A percentile compares a stretch with the other conserved stretches of the same genome.
Conservation (phyloP, 2,888 invertebrate genomes). For the Aphodius sticticus region DNA sequence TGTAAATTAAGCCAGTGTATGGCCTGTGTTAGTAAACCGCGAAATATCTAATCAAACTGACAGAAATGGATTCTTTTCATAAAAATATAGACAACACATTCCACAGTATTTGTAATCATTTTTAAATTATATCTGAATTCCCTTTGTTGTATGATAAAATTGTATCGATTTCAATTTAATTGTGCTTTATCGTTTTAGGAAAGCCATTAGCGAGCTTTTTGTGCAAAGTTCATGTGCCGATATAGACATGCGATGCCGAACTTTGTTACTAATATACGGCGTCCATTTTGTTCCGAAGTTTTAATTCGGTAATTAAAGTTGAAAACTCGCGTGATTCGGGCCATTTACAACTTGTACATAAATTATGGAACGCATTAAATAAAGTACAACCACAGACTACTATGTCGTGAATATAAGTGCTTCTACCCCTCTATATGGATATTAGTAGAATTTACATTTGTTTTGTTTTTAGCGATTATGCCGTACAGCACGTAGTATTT, state of each 20-base stretch:
- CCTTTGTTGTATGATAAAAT: background rate
- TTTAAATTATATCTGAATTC: no score
- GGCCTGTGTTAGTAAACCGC: background rate
- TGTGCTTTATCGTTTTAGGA: background rate
- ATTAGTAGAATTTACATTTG: background rate
- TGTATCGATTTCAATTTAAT: background rate
- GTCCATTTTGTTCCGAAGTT: background rate
- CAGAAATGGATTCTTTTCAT: background rate
- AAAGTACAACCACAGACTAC: constrained; percentile 4
- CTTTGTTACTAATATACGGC: constrained; percentile 4
- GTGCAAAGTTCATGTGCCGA: background rate
- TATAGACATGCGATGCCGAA: constrained; percentile 4
- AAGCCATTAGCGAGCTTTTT: constrained; percentile 4
- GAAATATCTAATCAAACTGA: constrained; percentile 4
- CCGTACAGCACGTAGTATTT: no score
- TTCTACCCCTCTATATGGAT: background rate
- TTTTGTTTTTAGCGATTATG: background rate
- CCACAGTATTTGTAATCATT: no score
- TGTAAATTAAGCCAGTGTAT: constrained; percentile 27
- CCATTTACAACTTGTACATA: background rate
- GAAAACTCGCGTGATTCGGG: background rate
- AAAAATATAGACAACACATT: background rate
- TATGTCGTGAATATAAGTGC: background rate
- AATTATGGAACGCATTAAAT: background rate
- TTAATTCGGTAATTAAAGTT: constrained; percentile 4